Percentiles rank a stretch among this genome's conserved stretches.
These are phyloP conservation scores for Rhogogaster chlorosoma DNA, from an alignment of 2,888 invertebrate genomes.

Conservation along the genomic window DNA sequence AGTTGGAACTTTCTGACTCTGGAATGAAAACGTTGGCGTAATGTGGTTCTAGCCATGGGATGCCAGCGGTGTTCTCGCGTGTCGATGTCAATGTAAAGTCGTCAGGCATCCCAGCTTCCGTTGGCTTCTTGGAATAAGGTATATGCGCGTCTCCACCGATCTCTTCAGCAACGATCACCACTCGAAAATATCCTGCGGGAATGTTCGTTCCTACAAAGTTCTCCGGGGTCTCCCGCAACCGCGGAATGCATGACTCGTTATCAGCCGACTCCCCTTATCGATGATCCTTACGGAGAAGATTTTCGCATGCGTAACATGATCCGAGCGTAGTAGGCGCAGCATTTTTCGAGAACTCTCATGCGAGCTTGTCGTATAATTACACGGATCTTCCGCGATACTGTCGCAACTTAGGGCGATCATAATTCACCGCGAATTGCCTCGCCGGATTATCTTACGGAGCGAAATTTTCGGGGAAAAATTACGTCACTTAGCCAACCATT, in stretches of 20 bases:
- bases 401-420: neutral
- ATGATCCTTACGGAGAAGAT: neutral
- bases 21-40: conserved; percentile 5
- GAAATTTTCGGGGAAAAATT: conserved; percentile 23
- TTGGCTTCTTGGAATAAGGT: conserved; percentile 40
- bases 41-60: conserved; percentile 22
- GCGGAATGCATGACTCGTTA: neutral
- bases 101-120: conserved; percentile 41
- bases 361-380: neutral
- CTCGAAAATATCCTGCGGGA: neutral
- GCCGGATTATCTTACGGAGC: neutral
- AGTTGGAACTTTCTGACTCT: conserved; percentile 16
- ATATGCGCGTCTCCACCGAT: neutral
- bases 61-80: conserved; percentile 35
- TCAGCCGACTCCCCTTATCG: neutral
- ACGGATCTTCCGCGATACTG: conserved; percentile 3
- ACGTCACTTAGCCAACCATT: conserved; percentile 28
- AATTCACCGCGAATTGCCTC: neutral
- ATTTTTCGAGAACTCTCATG: neutral
- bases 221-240: neutral
- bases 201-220: neutral
- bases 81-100: conserved; percentile 49
- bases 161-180: neutral
- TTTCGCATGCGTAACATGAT: neutral
- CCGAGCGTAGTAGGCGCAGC: neutral